Evolutionary conservation across 1,140 invertebrate genomes (phyloP).

Genomic region (Eriosoma lanigerum): DNA sequence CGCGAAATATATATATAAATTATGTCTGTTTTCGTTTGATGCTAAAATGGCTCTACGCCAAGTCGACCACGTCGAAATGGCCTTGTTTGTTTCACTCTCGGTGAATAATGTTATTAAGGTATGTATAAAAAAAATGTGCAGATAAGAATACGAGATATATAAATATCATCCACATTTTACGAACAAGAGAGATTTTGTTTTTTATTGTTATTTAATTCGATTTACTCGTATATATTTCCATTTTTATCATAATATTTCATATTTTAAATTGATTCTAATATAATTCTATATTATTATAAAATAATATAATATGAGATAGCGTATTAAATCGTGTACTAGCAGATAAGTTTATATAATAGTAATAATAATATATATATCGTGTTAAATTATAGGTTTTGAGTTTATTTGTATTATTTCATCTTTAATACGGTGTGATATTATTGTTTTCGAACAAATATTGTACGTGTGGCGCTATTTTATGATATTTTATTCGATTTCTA

Average conservation of each 20-base stretch:
- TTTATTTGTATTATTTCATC: too few species aligned
- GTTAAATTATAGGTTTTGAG: too few species aligned
- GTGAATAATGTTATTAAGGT: not conserved
- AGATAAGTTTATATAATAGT: not conserved
- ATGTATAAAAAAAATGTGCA: not conserved
- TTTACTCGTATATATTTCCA: not conserved
- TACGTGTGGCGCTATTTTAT: not conserved
- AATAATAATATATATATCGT: not conserved
- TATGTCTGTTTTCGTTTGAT: constrained; percentile 37
- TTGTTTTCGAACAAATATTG: too few species aligned
- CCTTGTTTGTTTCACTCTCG: constrained; percentile 21
- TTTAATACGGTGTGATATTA: too few species aligned
- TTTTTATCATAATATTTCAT: too few species aligned
- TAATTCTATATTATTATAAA: not conserved
- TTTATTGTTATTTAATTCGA: not conserved
- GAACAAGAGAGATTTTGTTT: not conserved
- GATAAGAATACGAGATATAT: not conserved
- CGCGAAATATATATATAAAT: constrained; percentile 42
- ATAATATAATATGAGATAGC: not conserved
- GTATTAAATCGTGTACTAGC: not conserved
- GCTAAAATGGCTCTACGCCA: constrained; percentile 27
- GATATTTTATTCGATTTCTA: too few species aligned
- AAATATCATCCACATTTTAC: not conserved
- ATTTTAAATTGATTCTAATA: too few species aligned
- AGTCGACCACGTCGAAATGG: constrained; percentile 21